phyloP scores from a whole-genome alignment of 2,797 vertebrate genomes.

The Xiphophorus birchmanni region DNA sequence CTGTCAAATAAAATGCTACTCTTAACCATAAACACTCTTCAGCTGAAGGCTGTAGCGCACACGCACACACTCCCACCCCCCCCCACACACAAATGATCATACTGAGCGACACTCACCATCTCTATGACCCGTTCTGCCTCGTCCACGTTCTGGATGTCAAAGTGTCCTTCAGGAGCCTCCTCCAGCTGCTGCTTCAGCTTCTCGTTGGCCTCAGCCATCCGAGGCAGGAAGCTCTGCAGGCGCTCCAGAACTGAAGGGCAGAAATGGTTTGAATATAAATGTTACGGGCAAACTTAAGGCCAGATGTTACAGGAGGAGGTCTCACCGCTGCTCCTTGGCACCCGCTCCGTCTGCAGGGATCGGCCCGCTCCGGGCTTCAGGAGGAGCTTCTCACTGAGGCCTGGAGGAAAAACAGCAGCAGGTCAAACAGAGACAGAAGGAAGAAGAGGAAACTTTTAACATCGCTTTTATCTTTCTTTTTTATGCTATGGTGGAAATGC shows the following conservation, averaged over 20 bases:
- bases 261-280: not conserved
- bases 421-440: not conserved
- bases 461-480: not conserved
- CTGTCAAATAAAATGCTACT: too few species aligned
- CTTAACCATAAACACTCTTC: too few species aligned
- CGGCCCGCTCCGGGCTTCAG: constrained; percentile 76
- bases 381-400: constrained; percentile 85
- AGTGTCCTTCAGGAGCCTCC: constrained; percentile 77
- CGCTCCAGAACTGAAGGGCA: constrained; percentile 83
- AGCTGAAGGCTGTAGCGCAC: too few species aligned
- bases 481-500: not conserved
- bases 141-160: constrained; percentile 89
- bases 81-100: not conserved
- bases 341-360: constrained; percentile 80
- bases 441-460: not conserved
- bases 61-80: accelerated
- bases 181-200: constrained; percentile 86
- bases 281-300: too few species aligned
- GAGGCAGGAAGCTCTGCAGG: constrained; percentile 90
- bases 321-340: constrained; percentile 89
- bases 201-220: constrained; percentile 91
- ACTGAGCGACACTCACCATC: constrained; percentile 82
- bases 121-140: constrained; percentile 85
- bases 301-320: not conserved
- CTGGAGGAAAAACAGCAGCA: constrained; percentile 67